Conservation (phyloP, 2,113 vertebrate genomes). For the Vimba vimba region DNA sequence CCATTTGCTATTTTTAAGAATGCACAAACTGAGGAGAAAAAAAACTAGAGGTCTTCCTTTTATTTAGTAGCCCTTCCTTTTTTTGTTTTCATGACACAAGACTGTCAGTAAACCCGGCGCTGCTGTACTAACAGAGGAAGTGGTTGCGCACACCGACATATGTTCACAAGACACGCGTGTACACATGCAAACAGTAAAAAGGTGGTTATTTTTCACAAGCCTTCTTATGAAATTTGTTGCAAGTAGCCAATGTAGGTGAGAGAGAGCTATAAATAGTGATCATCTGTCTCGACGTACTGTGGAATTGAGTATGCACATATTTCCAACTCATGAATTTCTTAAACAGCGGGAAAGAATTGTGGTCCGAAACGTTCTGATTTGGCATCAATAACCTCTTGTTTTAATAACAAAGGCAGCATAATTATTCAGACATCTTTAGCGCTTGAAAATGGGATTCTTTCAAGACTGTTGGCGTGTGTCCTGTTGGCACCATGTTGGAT, state of each 20-base stretch:
- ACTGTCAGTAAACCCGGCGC: constrained; percentile 59
- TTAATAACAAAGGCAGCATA: constrained; percentile 69
- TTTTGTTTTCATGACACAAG: constrained; percentile 60
- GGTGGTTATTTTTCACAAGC: constrained; percentile 17
- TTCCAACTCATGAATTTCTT: constrained; percentile 48
- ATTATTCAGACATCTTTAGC: constrained; percentile 72
- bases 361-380: constrained; percentile 32
- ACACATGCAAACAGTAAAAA: constrained; percentile 24
- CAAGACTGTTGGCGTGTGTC: constrained; percentile 69
- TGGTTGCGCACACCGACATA: constrained; percentile 57
- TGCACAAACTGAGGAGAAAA: constrained; percentile 38
- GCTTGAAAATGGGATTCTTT: constrained; percentile 71
- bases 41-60: constrained; percentile 64
- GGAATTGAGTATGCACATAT: constrained; percentile 37
- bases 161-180: constrained; percentile 34
- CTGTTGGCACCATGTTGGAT: constrained; percentile 67
- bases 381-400: constrained; percentile 49
- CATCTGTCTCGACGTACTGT: constrained; percentile 20
- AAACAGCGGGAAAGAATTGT: not conserved
- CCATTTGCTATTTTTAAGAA: constrained; percentile 66
- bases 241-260: constrained; percentile 37
- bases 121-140: constrained; percentile 65
- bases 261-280: constrained; percentile 23
- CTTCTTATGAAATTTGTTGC: constrained; percentile 50
- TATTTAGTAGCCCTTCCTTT: constrained; percentile 70